Evolutionary conservation across 2,113 vertebrate genomes (phyloP).

Genomic region (Zingel zingel): DNA sequence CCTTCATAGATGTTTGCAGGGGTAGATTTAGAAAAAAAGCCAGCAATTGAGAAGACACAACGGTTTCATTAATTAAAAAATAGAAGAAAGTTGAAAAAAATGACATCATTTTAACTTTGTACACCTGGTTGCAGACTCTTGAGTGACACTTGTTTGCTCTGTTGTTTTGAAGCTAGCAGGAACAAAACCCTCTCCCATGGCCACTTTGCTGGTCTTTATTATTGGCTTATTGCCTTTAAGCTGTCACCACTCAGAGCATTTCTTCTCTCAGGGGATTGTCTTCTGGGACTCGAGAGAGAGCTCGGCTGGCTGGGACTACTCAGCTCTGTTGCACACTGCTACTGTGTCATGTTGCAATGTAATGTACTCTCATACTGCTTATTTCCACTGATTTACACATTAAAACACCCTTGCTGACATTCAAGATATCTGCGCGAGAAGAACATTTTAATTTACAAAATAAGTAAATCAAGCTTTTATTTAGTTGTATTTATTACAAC

Average conservation of each 20-base stretch:
- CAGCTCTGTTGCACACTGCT: conserved; percentile 66
- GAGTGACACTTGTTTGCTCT: conserved; percentile 75
- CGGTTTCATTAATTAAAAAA: conserved; percentile 71
- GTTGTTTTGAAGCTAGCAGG: conserved; percentile 67
- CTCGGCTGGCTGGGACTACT: conserved; percentile 63
- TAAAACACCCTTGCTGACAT: conserved; percentile 24
- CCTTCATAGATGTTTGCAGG: conserved; percentile 65
- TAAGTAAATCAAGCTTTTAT: conserved; percentile 25
- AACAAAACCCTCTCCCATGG: conserved; percentile 72
- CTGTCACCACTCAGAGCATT: conserved; percentile 81
- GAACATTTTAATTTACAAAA: conserved; percentile 5
- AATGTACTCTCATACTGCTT: conserved; percentile 22
- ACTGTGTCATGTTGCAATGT: conserved; percentile 65
- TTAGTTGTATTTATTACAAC: conserved; percentile 1
- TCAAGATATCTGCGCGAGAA: conserved; percentile 13
- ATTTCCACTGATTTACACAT: conserved; percentile 39
- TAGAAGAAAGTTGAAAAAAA: conserved; percentile 34
- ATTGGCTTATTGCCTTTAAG: conserved; percentile 83
- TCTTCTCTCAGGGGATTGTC: conserved; percentile 76
- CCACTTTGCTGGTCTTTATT: conserved; percentile 80
- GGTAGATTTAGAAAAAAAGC: conserved; percentile 40
- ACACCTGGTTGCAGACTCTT: conserved; percentile 48
- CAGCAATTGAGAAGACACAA: conserved; percentile 55
- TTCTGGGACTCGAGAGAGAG: conserved; percentile 71
- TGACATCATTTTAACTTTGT: conserved; percentile 36